Evolutionary conservation across 2,888 invertebrate species (phyloP), one percentile per base, ranked within the genome.

Genomic region (Barypeithes pellucidus): DNA sequence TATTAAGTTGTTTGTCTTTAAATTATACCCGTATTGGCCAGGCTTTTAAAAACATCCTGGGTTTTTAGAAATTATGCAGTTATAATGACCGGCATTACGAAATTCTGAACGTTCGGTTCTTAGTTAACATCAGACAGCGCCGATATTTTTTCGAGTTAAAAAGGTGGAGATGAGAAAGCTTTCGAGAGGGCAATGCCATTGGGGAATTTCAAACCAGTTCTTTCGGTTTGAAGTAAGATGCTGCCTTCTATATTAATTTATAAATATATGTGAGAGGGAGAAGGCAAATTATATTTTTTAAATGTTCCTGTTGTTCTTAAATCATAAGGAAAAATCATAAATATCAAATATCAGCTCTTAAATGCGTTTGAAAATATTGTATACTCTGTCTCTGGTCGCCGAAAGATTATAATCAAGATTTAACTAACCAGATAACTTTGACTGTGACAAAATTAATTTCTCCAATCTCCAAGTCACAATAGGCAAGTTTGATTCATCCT

Each of bases 1-100:
- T 50, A 24, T 50, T 50, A 50, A 50, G 50, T 50, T 50, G 22
- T 50, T 50, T 50, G 5, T 24, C 22, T 50, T 16, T 50, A 50
- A 50, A 50, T 50, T 50, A 24, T n/a, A 24, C 50, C 22, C 22
- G 16, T 50, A 22, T 20, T 36, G 33, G 0, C 39, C 16, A 5
- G 1, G 16, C 59, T 12, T 57, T 57, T 57, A 57, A 54, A 24
- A 57, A 59, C 36, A 36, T 22, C 36, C 36, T 59, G 12, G 12
- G 24, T 36, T 36, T 59, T 22, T 24, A 11, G 11, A 47, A 47
- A 50, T 50, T 50, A 50, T 50, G n/a, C 50, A 50, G 22, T 22
- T 50, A 50, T 22, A 50, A 50, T 20, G n/a, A 50, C 22, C 24
- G 5, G 24, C 57, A 33, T 57, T 39, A 36, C 9, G 36, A 57